A percentile compares a stretch with the other conserved stretches of the same genome.
phyloP scores from a whole-genome alignment of 2,113 vertebrate genomes.

The Eurypyga helias region DNA sequence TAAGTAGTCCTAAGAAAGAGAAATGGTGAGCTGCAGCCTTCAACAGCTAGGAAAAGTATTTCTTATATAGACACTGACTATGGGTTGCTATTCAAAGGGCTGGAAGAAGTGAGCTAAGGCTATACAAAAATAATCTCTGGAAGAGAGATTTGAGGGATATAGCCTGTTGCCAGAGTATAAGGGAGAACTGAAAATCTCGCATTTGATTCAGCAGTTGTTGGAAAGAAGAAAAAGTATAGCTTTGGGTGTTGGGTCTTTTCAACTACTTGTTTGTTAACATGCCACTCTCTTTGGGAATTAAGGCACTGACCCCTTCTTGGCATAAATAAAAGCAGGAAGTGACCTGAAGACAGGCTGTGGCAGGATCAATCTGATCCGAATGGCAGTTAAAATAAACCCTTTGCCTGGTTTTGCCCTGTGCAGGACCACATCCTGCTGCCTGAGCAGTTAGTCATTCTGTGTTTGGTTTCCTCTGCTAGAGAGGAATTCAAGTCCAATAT shows the following conservation, averaged over 20 bases:
- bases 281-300: neutral
- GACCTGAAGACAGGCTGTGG: neutral
- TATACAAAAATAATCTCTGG: conserved; percentile 14
- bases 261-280: neutral
- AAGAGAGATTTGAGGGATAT: neutral
- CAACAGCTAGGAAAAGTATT: neutral
- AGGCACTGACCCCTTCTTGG: neutral
- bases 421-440: neutral
- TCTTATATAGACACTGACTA: neutral
- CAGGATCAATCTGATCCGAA: neutral
- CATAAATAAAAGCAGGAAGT: neutral
- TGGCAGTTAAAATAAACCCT: neutral
- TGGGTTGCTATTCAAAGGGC: conserved; percentile 11
- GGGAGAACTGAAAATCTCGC: neutral
- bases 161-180: neutral
- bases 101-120: neutral
- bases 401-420: neutral
- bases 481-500: neutral
- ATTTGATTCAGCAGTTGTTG: neutral
- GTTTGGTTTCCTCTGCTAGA: neutral
- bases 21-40: neutral
- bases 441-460: neutral
- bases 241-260: neutral
- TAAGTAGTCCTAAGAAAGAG: conserved; percentile 28
- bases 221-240: neutral